Conservation (phyloP, 2,797 vertebrate species). For the Alcedo atthis region DNA sequence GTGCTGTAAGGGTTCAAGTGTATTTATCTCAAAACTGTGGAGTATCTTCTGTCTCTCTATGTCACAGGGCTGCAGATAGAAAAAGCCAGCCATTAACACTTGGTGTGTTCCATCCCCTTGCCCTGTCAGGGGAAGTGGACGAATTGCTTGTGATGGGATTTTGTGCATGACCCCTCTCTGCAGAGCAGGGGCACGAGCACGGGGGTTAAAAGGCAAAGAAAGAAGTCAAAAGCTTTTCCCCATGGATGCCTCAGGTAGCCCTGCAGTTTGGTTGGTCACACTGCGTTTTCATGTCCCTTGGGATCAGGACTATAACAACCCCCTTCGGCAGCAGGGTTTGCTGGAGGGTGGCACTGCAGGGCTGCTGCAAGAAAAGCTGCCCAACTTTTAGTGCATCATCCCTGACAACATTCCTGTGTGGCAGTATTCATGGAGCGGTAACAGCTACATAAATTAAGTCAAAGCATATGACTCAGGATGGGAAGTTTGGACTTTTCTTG, state of each 20-base stretch:
- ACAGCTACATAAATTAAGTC: not conserved
- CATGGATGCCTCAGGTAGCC: not conserved
- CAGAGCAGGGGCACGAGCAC: not conserved
- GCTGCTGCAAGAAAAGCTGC: not conserved
- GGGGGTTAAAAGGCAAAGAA: not conserved
- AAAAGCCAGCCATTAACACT: not conserved
- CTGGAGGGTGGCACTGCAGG: not conserved
- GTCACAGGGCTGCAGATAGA: not conserved
- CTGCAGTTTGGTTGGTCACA: not conserved
- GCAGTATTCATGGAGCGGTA: not conserved
- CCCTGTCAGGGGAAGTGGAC: not conserved
- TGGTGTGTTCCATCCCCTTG: not conserved
- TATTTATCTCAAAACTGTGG: not conserved
- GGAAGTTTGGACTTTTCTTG: slow-evolving; percentile 14
- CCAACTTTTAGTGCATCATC: not conserved
- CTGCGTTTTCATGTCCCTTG: not conserved
- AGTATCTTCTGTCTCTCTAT: not conserved
- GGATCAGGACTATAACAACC: not conserved
- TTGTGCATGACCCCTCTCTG: not conserved
- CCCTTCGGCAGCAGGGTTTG: not conserved
- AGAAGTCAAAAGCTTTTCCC: not conserved
- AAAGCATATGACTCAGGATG: slow-evolving; percentile 29
- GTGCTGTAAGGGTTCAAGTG: not conserved
- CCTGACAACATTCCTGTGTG: not conserved
- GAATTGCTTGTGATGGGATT: not conserved